Evolutionary conservation across 2,113 vertebrate species (phyloP), one percentile per base, ranked within the genome.

Genomic region (Sitta europaea): DNA sequence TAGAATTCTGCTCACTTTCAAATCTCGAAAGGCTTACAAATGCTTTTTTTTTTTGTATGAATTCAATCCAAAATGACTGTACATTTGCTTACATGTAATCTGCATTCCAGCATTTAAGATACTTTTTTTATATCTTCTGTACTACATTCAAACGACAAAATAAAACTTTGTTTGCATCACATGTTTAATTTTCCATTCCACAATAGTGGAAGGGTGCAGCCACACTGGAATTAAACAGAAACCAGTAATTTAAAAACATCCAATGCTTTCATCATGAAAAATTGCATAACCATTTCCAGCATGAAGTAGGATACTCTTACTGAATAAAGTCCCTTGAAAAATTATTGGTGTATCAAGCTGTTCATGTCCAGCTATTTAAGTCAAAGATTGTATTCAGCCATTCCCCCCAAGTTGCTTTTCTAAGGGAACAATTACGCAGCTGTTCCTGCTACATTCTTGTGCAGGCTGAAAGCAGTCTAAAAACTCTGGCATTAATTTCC

Each of bases 401-500:
- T 85, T 90, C 20, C 31, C 61, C 77, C 23, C 2, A 33, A 36
- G 72, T 14, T 79, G 65, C 45, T 67, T 51, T 59, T 94, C 84
- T 1, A 3, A 91, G 54, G 75, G 91, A 95, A 96, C 92, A 97
- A 94, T 95, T 95, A 82, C 2, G 0, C 96, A 97, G 94, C 95
- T 97, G 96, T 96, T 97, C 82, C 66, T 71, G 68, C 80, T 62
- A 14, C 93, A 77, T 96, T 95, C 70, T 90, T 96, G 95, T 42
- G 92, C 61, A 88, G 94, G 95, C 92, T 50, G 87, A 90, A 77
- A 91, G 84, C 74, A n/a, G 76, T 1, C 67, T 68, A 14, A 71
- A 96, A 94, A 92, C 84, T n/a, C 92, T 80, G 89, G 47, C 74
- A 55, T 74, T 78, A n/a, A 86, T 83, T 90, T 92, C 71, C 90